Evolutionary conservation across 2,888 invertebrate genomes (phyloP).

Genomic region (Endotricha flammealis): DNA sequence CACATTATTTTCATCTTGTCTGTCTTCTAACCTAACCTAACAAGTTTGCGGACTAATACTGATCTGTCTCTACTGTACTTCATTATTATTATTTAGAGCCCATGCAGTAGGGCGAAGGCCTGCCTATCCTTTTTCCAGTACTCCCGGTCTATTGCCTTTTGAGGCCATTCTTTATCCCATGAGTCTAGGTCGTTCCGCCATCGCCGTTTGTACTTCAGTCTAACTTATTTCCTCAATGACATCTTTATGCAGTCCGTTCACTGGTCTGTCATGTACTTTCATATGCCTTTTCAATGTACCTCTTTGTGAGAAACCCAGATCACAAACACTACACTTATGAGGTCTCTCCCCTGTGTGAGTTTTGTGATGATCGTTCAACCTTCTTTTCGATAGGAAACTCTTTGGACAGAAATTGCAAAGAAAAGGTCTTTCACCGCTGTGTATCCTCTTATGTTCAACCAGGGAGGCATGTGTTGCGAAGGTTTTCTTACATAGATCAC

Average conservation of each 20-base stretch:
- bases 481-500: slow-evolving; percentile 59
- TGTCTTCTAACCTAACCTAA: no score
- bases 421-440: slow-evolving; percentile 62
- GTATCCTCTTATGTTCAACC: slow-evolving; percentile 60
- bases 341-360: slow-evolving; percentile 69
- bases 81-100: no score
- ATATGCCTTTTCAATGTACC: slow-evolving; percentile 65
- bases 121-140: no score
- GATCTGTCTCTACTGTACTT: no score
- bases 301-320: slow-evolving; percentile 60
- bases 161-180: no score
- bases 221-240: slow-evolving; percentile 18
- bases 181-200: no score
- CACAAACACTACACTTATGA: slow-evolving; percentile 55
- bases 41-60: no score
- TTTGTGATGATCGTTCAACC: slow-evolving; percentile 54
- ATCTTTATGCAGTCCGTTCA: slow-evolving; percentile 8
- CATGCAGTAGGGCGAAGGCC: no score
- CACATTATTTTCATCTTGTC: no score
- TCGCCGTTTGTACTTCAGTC: no score
- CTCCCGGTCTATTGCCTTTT: no score
- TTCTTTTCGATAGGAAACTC: slow-evolving; percentile 54
- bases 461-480: slow-evolving; percentile 47
- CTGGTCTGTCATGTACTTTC: slow-evolving; percentile 54
- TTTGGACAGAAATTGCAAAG: slow-evolving; percentile 53